Conservation (phyloP, 2,888 invertebrate species). For the Callinectes sapidus region DNA sequence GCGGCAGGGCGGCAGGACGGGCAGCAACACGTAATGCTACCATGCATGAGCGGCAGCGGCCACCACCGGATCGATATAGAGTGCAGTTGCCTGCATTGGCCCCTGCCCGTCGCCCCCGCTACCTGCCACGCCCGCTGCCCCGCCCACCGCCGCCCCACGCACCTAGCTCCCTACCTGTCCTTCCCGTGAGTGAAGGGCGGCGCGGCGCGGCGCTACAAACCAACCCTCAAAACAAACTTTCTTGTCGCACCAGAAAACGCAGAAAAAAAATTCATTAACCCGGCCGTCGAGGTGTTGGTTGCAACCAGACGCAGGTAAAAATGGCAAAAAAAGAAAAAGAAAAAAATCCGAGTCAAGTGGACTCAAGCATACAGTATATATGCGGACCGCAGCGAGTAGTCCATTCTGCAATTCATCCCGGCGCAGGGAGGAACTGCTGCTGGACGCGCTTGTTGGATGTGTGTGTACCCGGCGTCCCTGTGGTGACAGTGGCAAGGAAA, state of each 20-base stretch:
- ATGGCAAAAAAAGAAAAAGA: too few species aligned
- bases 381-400: neutral
- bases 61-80: slow-evolving; percentile 23
- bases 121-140: slow-evolving; percentile 31
- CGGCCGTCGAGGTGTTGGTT: neutral
- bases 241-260: neutral
- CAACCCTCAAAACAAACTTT: neutral
- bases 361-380: neutral
- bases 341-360: neutral
- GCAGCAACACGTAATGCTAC: slow-evolving; percentile 26
- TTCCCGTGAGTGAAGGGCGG: neutral
- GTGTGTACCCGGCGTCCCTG: neutral
- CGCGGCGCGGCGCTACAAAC: neutral
- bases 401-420: slow-evolving; percentile 4
- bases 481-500: neutral
- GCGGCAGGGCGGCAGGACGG: neutral
- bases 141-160: neutral
- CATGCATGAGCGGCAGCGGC: slow-evolving; percentile 18
- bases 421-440: neutral
- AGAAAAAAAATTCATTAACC: neutral
- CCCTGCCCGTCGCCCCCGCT: slow-evolving; percentile 18
- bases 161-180: neutral
- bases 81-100: slow-evolving; percentile 22
- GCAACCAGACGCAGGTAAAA: neutral
- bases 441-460: neutral